Evolutionary conservation across 30 jellyfish, hydroid and myxozoan genomes (phyloP).

Genomic region (Catostylus mosaicus): DNA sequence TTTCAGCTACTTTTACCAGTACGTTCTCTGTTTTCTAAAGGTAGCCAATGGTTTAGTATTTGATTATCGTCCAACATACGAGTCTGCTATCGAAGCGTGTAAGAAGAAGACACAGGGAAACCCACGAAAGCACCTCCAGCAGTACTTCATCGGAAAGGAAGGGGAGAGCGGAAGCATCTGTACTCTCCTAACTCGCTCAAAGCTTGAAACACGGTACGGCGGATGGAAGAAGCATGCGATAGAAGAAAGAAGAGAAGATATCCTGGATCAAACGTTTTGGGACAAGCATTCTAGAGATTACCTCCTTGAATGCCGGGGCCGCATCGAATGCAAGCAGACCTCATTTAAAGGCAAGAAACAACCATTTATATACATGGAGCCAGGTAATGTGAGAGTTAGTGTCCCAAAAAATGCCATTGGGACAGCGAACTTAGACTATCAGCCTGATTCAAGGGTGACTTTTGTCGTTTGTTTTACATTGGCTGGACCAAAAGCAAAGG

Average conservation of each 20-base stretch:
- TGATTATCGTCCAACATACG: slow-evolving; percentile 23
- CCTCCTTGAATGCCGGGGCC: slow-evolving; percentile 47
- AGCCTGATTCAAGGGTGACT: slow-evolving; percentile 52
- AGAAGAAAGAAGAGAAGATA: neutral
- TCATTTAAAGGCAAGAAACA: neutral
- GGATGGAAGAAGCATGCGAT: neutral
- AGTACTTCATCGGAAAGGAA: slow-evolving; percentile 34
- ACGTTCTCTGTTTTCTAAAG: slow-evolving; percentile 34
- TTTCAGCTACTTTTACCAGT: slow-evolving; percentile 39
- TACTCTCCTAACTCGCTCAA: slow-evolving; percentile 16
- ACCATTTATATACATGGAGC: slow-evolving; percentile 43
- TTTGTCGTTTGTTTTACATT: slow-evolving; percentile 45
- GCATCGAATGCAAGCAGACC: slow-evolving; percentile 8
- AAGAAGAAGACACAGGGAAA: slow-evolving; percentile 18
- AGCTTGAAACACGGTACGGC: slow-evolving; percentile 14
- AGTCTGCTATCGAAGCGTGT: slow-evolving; percentile 48
- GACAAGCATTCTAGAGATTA: slow-evolving; percentile 40
- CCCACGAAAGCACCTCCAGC: slow-evolving; percentile 17
- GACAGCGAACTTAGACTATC: slow-evolving; percentile 21
- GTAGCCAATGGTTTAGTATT: slow-evolving; percentile 28
- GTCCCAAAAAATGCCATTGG: slow-evolving; percentile 38
- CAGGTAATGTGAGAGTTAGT: slow-evolving; percentile 27
- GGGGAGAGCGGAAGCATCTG: slow-evolving; percentile 14
- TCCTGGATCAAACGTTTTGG: slow-evolving; percentile 28
- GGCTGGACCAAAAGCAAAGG: slow-evolving; percentile 44